Base-by-base conservation (phyloP, 2,113 vertebrate species). In the Chlamydotis undulata region DNA sequence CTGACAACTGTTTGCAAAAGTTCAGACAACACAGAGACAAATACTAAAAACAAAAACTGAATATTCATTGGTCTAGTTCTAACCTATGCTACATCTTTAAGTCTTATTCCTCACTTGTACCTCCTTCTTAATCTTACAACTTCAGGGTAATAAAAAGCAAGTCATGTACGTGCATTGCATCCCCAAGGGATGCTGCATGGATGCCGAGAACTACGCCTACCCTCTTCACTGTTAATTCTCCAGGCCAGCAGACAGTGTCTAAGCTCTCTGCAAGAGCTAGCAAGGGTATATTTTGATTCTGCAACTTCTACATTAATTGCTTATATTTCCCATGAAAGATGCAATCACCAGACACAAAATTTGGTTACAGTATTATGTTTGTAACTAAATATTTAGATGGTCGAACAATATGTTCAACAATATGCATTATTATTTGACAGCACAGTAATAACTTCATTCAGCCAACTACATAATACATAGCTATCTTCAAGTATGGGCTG, bases 141-240 rank as follows among this genome's bases (percentile, higher is more conserved):
- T 76, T 61, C 1, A 57, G 19, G 29, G 9, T 41, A 86, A 61
- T 35, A 79, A 75, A 64, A 84, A 52, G 23, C 21, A 75, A 75
- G 43, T 49, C 35, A 43, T 8, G 29, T 15, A 49, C 10, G 9
- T 4, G 18, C 61, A 43, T 45, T 76, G 23, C 26, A 65, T 18
- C 35, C 29, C 60, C 35, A 53, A 59, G 14, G 41, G 41, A 47
- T 9, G 19, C 16, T 41, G 52, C 2, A 3, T 0, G 2, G 10
- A 17, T 15, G 24, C 35, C 8, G 14, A 83, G 19, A n/a, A 87
- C 43, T 60, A 23, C 4, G 2, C 33, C 50, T n/a, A 31, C 24
- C 24, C n/a, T 14, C 23, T 70, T 71, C 65, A 19, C 53, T 57
- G 9, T 19, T 88, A 29, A 64, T 73, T 90, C 28, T 49, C 61